Evolutionary conservation across 2,888 invertebrate genomes (phyloP).

Genomic region (Calliphora vomitoria): DNA sequence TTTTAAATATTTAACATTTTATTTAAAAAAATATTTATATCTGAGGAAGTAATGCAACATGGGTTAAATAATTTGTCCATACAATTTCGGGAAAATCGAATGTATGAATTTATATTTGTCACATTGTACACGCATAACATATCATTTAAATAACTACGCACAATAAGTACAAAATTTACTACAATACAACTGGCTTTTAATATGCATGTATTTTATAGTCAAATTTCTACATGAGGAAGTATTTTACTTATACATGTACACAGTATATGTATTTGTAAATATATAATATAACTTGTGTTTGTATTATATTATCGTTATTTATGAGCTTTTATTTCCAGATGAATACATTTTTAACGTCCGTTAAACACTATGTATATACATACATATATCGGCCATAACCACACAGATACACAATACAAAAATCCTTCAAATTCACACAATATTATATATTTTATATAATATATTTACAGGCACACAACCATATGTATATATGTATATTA

Average conservation of each 20-base stretch:
- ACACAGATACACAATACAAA: slow-evolving; percentile 12
- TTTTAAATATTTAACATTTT: too few species aligned
- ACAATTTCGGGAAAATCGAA: too few species aligned
- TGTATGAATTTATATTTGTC: neutral
- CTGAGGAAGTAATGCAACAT: too few species aligned
- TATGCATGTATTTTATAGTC: neutral
- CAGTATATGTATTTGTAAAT: neutral
- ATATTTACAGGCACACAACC: too few species aligned
- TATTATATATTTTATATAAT: too few species aligned
- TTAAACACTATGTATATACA: slow-evolving; percentile 59
- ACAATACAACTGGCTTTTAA: neutral
- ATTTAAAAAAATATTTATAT: too few species aligned
- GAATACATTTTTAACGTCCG: slow-evolving; percentile 75
- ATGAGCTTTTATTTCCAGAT: slow-evolving; percentile 73
- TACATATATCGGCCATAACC: slow-evolving; percentile 32
- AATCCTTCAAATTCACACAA: slow-evolving; percentile 2
- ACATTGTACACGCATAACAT: neutral
- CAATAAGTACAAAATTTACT: slow-evolving; percentile 1
- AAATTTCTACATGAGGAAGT: neutral
- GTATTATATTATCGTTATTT: slow-evolving; percentile 52
- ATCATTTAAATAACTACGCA: slow-evolving; percentile 1
- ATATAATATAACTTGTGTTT: neutral
- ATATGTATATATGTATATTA: too few species aligned
- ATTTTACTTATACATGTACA: neutral
- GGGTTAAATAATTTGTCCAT: too few species aligned